Evolutionary conservation across 2,113 vertebrate species (phyloP).

Genomic region (Axis porcinus): DNA sequence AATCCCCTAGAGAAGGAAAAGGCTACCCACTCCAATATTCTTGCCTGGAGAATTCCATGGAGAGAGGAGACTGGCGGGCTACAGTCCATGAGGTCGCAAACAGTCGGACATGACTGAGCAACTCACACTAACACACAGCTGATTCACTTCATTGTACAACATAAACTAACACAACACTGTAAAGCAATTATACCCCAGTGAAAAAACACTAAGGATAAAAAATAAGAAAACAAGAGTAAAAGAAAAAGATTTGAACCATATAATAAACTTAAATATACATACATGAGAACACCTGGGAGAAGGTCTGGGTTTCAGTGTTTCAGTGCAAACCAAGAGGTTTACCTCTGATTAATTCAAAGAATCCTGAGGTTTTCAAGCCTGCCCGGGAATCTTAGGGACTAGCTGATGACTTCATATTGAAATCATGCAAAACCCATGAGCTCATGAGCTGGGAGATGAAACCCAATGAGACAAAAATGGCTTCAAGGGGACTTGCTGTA

Average conservation of each 20-base stretch:
- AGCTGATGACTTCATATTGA: constrained; percentile 60
- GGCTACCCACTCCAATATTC: background rate
- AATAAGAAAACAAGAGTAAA: background rate
- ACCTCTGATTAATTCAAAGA: background rate
- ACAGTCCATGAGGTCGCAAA: background rate
- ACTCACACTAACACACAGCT: background rate
- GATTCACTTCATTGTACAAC: background rate
- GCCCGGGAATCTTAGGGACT: background rate
- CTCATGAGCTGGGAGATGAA: constrained; percentile 45
- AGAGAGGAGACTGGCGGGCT: background rate
- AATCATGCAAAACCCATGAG: constrained; percentile 59
- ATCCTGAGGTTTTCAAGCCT: constrained; percentile 18
- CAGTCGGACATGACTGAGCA: background rate
- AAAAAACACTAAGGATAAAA: background rate
- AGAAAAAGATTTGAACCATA: background rate
- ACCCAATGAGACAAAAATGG: background rate
- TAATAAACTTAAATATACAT: background rate
- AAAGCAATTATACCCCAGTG: background rate
- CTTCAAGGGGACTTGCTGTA: background rate
- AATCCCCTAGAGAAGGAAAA: background rate
- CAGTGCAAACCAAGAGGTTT: constrained; percentile 10
- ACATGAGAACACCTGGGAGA: background rate
- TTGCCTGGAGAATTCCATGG: background rate
- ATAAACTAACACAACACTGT: background rate
- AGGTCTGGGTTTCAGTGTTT: constrained; percentile 25